Conservation (phyloP, 2,888 invertebrate genomes). For the Metellina segmentata region DNA sequence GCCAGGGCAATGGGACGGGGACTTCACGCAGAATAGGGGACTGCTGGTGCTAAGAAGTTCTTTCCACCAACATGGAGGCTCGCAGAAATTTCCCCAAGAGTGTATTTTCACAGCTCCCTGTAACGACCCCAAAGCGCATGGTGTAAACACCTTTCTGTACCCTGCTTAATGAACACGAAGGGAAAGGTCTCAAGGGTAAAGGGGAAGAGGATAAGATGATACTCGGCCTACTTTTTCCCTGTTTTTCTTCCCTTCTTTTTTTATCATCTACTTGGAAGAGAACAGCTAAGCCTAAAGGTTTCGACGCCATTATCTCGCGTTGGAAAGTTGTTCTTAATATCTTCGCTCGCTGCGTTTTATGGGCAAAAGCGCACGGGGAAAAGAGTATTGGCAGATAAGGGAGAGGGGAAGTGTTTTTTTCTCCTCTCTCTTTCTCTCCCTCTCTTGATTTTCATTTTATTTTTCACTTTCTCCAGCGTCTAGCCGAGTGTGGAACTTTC, state of each 20-base stretch:
- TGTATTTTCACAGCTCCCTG: slow-evolving; percentile 59
- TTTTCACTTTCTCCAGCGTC: neutral
- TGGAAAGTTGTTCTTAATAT: slow-evolving; percentile 73
- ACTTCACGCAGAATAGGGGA: slow-evolving; percentile 10
- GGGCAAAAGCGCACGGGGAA: slow-evolving; percentile 52
- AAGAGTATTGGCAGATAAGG: slow-evolving; percentile 63
- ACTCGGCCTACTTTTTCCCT: slow-evolving; percentile 41
- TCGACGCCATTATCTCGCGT: slow-evolving; percentile 68
- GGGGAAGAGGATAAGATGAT: slow-evolving; percentile 71
- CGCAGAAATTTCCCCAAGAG: slow-evolving; percentile 50
- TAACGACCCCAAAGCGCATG: slow-evolving; percentile 63
- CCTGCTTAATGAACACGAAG: slow-evolving; percentile 69
- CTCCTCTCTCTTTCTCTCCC: slow-evolving; percentile 18
- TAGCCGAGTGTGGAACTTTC: slow-evolving; percentile 48
- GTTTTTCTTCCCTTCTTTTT: slow-evolving; percentile 39
- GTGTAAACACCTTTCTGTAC: slow-evolving; percentile 73
- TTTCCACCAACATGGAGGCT: slow-evolving; percentile 28
- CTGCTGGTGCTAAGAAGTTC: slow-evolving; percentile 1
- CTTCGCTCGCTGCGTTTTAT: slow-evolving; percentile 66
- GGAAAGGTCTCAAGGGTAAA: slow-evolving; percentile 59
- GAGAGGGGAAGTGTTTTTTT: slow-evolving; percentile 29
- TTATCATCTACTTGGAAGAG: slow-evolving; percentile 52
- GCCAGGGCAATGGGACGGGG: neutral
- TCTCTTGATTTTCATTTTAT: slow-evolving; percentile 27
- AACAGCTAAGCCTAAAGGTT: slow-evolving; percentile 70